These are phyloP conservation scores for Orientallactaga bullata DNA, from an alignment of 2,113 vertebrate species.

Conservation along the genomic window DNA sequence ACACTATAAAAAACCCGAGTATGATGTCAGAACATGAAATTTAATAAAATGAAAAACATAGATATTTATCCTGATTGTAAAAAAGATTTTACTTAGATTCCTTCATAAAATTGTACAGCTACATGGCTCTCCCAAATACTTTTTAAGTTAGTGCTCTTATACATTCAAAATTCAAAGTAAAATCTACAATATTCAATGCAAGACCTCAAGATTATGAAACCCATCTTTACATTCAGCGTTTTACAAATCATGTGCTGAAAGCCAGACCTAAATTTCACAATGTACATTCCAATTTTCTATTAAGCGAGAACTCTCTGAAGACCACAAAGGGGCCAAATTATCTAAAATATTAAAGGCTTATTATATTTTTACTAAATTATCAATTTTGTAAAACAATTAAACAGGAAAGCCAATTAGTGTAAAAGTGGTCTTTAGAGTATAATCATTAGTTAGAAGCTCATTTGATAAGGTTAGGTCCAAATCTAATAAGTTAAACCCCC, in stretches of 20 bases:
- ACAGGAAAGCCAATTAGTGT: constrained; percentile 84
- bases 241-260: constrained; percentile 79
- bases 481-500: constrained; percentile 80
- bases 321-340: constrained; percentile 83
- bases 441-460: constrained; percentile 84
- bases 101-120: not conserved
- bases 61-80: not conserved
- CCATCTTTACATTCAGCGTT: constrained; percentile 47
- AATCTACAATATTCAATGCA: not conserved
- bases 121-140: not conserved
- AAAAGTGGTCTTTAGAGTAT: constrained; percentile 82
- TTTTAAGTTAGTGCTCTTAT: not conserved
- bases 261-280: constrained; percentile 84
- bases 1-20: not conserved
- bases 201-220: constrained; percentile 32
- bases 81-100: not conserved
- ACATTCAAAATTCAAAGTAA: not conserved
- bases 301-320: constrained; percentile 82
- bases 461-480: constrained; percentile 82
- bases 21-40: not conserved
- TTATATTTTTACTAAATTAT: constrained; percentile 86
- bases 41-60: constrained; percentile 5
- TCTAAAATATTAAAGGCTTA: constrained; percentile 79
- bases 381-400: constrained; percentile 83
- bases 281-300: constrained; percentile 80